Conservation (phyloP, 2,888 invertebrate species). For the Syritta pipiens region DNA sequence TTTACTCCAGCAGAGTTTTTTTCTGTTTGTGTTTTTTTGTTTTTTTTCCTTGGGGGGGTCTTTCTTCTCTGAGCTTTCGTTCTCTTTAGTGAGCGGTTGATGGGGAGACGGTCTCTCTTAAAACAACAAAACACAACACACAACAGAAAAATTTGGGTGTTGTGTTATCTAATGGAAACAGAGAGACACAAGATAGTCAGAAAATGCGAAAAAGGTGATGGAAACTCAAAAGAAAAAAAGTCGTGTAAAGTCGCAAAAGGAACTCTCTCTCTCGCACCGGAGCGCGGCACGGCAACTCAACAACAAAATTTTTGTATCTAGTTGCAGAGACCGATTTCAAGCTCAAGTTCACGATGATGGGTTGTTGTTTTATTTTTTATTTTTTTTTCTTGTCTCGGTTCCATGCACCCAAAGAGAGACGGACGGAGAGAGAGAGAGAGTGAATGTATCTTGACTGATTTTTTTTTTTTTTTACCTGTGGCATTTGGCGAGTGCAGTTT, state of each 20-base stretch:
- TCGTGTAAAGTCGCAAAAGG: constrained; percentile 28
- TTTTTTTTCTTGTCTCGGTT: constrained; percentile 7
- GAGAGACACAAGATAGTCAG: background rate
- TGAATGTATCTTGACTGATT: no score
- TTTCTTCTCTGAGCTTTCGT: background rate
- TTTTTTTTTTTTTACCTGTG: constrained; percentile 45
- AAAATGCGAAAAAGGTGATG: constrained; percentile 60
- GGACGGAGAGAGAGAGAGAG: no score
- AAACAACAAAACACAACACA: constrained; percentile 47
- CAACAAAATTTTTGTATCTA: no score
- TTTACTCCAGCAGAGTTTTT: constrained; percentile 39
- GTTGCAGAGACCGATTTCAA: constrained; percentile 42
- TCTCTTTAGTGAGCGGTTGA: constrained; percentile 40
- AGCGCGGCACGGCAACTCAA: no score
- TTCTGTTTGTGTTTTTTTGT: no score
- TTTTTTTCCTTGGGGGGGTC: background rate
- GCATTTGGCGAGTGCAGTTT: constrained; percentile 33
- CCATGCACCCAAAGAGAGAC: no score
- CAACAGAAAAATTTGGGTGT: constrained; percentile 19
- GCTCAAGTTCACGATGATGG: constrained; percentile 64
- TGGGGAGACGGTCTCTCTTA: constrained; percentile 52
- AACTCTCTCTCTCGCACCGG: no score
- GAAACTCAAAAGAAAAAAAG: constrained; percentile 32
- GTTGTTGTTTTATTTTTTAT: background rate
- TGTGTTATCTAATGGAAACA: constrained; percentile 60